Evolutionary conservation across 2,888 invertebrate genomes (phyloP), one percentile per base, ranked within the genome.

Genomic region (Drosophila silvestris): DNA sequence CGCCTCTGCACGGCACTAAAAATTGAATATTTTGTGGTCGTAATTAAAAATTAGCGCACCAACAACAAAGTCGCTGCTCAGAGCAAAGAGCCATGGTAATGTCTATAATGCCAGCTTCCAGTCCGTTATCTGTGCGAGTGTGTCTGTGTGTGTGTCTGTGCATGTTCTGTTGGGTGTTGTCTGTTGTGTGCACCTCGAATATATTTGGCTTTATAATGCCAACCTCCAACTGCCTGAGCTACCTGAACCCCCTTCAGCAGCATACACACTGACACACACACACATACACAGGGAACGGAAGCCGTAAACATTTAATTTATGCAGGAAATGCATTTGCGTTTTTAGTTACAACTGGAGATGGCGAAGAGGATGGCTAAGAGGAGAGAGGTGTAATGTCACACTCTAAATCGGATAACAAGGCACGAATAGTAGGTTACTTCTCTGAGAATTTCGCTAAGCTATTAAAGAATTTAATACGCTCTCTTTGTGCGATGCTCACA

Each of bases 1-100:
- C 76, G 79, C 73, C 65, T 84, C 71, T 82, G 82, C 71, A 74
- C 60, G 75, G 76, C 82, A 83, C 86, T 87, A 88, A 87, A 88
- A 88, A 88, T 85, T 88, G 86, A 87, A 88, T 87, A 87, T 87
- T 87, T 87, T 88, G 86, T 88, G 84, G 83, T 78, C 77, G 86
- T 87, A 87, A 87, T 88, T 87, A 87, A 88, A 87, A 87, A 87
- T 87, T 87, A 87, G 86, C 86, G 83, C 85, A 74, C 77, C 81
- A 70, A 74, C 71, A 69, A 54, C 67, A 77, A 56, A 54, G 33
- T 35, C 63, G 41, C 33, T 58, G 41, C 62, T 28, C 70, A 44
- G 58, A 61, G 37, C 65, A 57, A 62, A 54, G 53, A 41, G 56
- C 62, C 56, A 65, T 61, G 74, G 68, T 57, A 62, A 70, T 64